These are phyloP conservation scores for Cyaniris semiargus DNA, from an alignment of 2,888 invertebrate species.

Conservation along the genomic window DNA sequence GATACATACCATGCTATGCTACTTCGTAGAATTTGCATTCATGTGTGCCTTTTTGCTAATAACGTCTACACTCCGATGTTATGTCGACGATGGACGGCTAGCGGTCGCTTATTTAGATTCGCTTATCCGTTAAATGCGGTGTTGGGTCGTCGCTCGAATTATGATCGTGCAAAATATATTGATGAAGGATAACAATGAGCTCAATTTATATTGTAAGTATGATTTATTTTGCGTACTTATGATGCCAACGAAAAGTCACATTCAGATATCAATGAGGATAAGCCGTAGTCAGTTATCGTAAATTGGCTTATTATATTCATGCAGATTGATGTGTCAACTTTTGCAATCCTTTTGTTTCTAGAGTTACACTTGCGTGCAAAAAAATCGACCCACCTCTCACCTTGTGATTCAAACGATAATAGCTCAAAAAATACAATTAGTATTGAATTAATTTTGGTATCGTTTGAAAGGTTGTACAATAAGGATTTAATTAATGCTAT, in stretches of 20 bases:
- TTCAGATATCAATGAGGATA: constrained; percentile 9
- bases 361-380: no score
- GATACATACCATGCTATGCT: not conserved
- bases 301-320: not conserved
- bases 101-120: constrained; percentile 65
- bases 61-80: constrained; percentile 32
- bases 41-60: constrained; percentile 3
- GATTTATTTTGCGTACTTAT: constrained; percentile 33
- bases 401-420: no score
- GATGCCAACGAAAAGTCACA: constrained; percentile 4
- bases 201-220: constrained; percentile 17
- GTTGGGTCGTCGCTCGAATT: constrained; percentile 63
- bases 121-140: constrained; percentile 57
- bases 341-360: not conserved
- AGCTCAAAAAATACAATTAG: no score
- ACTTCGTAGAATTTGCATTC: not conserved
- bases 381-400: no score
- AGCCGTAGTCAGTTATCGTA: not conserved
- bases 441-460: no score
- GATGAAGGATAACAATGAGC: constrained; percentile 44
- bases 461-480: no score
- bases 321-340: not conserved
- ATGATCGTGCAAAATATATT: constrained; percentile 56
- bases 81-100: constrained; percentile 52
- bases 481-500: no score